Base-by-base conservation (phyloP, 1,140 invertebrate species). In the Carcinoscorpius rotundicauda region DNA sequence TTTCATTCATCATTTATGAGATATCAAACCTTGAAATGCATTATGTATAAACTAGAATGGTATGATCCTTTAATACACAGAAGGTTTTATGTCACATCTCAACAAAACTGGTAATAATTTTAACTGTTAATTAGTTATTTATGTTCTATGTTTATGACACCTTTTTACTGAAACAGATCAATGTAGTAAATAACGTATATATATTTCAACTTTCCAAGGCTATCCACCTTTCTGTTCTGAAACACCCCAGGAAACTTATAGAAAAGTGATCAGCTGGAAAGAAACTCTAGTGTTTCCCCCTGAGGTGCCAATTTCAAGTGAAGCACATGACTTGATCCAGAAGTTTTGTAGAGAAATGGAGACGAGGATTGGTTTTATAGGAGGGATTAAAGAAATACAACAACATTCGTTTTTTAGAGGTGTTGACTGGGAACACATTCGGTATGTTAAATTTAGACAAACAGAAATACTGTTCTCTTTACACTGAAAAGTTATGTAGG, bases 211-310 rank as follows among this genome's bases (percentile, higher is more conserved):
- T 70, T 66, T 73, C 72, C 6, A 72, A 87, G 87, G 97, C 58
- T 99, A 98, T 80, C 97, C 97, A 68, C 97, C 97, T 55, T 99
- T 99, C 78, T 99, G 97, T 78, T 97, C 94, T 52, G 97, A 99
- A 78, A 98, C 96, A 75, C 95, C 97, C 9, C 94, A 98, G 79
- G 97, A 99, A 80, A 99, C 97, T 11, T 99, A 99, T 80, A 85
- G 91, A 62, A 99, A 99, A 83, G 95, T 99, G 60, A 98, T 99
- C 91, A 97, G 96, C 75, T 99, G 97, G 97, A 82, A 92, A 68
- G 94, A 99, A 74, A 98, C 96, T 3, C 81, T 99, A 58, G 86
- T 93, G 50, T 99, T 99, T 78, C 97, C 97, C 6, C 96, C 96
- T 3, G 97, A 99, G 83, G 93, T 98, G 71, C 97, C 97, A 64